Base-by-base conservation (phyloP, 2,797 vertebrate species). In the Natrix natrix region DNA sequence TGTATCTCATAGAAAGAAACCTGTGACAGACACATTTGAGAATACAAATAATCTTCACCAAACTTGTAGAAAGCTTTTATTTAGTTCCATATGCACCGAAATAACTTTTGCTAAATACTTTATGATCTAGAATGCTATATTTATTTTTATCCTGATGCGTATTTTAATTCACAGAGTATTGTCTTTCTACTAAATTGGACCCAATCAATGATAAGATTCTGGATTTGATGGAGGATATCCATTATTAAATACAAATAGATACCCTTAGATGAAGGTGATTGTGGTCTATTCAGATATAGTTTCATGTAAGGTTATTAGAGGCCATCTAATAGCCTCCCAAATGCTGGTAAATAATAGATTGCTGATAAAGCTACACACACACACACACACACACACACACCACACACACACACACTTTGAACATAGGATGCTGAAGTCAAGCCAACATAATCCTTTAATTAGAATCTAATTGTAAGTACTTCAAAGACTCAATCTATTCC, bases 401-500 rank as follows among this genome's bases (percentile, higher is more conserved):
- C 52, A 55, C 54, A 55, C 54, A 55, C 54, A 55, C 54, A 55
- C 54, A 57, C 16, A 17, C 56, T 89, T 86, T 89, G 69, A 92
- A 43, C 37, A 86, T 57, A 86, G 43, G 54, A 92, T 92, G 86
- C 54, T 93, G 89, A 17, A 56, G 86, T 32, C 17, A 54, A 94
- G 57, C 48, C 92, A 92, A 96, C 61, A 74, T 55, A 91, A 54
- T 91, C n/a, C 94, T 95, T 89, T 93, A 94, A 90, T 90, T 93
- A 89, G 13, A 94, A 26, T 94, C 16, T 92, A 90, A 91, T 26
- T 86, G 28, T 14, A 0, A 2, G 59, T 94, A 93, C 89, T 95
- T 96, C 93, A 95, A 96, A 93, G 86, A 93, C 83, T 90, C 87
- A 89, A 0, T 94, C 93, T 86, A 52, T 95, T 96, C 78, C 90